Base-by-base conservation (phyloP, 2,797 vertebrate species). In the Hoplostethus mediterraneus region DNA sequence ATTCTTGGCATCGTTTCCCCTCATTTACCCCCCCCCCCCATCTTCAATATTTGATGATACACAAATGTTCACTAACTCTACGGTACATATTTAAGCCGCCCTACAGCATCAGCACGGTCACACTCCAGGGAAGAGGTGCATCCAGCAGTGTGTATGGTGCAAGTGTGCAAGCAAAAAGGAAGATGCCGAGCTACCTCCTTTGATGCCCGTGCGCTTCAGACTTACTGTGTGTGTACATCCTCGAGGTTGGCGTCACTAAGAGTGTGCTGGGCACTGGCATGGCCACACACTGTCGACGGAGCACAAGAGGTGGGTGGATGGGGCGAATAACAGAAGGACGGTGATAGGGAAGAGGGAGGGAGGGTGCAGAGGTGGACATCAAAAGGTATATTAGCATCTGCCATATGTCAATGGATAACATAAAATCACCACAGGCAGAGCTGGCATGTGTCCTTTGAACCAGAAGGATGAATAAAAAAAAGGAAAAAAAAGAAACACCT, bases 191-290 rank as follows among this genome's bases (percentile, higher is more conserved):
- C 16, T 4, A 21, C 64, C 70, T 75, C 55, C 51, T 72, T 49
- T 51, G 12, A 75, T 63, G 47, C 48, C 65, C 56, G 3, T 53
- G 42, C 54, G 38, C 63, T 42, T 40, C 3, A 62, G 38, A 82
- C 94, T 93, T 81, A 95, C 95, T 91, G 93, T 5, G 83, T 87
- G 49, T 93, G 84, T 4, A 84, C 60, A 30, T 91, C 90, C 49
- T 95, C 90, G 73, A 80, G 60, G 75, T 73, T 91, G 80, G 85
- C 81, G 25, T 87, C 85, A 25, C 81, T 82, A 44, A 82, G 67
- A 7, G 84, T 83, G 64, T 88, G 87, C 62, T 81, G 90, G 77
- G 76, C 49, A 5, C 55, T 52, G 7, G 69, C 74, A 40, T 89
- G 65, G 38, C 69, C 67, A 16, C 81, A 69, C 25, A 84, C 94